A percentile compares a stretch with the other conserved stretches of the same genome.
These are phyloP conservation scores for Brotula barbata DNA, from an alignment of 2,797 vertebrate species.

Conservation along the genomic window DNA sequence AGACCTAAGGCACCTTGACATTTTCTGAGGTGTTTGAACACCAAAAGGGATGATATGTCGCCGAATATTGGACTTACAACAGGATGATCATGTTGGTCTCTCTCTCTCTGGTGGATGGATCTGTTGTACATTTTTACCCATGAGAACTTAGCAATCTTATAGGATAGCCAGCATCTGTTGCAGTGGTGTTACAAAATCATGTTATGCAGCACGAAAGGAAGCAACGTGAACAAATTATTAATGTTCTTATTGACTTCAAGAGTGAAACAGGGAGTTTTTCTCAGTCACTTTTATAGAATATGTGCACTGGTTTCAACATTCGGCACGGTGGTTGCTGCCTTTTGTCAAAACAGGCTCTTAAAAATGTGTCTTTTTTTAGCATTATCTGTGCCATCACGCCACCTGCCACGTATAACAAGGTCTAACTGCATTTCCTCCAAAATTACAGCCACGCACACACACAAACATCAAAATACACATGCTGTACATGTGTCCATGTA, in stretches of 20 bases:
- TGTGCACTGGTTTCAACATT: background rate
- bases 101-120: background rate
- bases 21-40: no score
- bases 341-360: background rate
- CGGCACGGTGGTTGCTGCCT: background rate
- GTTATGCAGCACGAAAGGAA: no score
- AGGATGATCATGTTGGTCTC: background rate
- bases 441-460: constrained; percentile 9
- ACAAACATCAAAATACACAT: constrained; percentile 2
- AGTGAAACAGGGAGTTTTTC: no score
- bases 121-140: background rate
- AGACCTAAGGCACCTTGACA: no score
- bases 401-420: constrained; percentile 9
- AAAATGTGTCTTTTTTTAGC: background rate
- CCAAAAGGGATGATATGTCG: no score
- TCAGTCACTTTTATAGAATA: no score
- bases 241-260: no score
- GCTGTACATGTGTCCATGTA: background rate
- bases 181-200: no score
- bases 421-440: constrained; percentile 28
- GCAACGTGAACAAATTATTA: no score
- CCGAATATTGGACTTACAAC: background rate
- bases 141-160: no score
- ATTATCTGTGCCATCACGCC: constrained; percentile 16
- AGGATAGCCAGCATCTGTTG: no score